These are phyloP conservation scores for Dicrurus megarhynchus DNA, from an alignment of 2,113 vertebrate species.

Conservation along the genomic window DNA sequence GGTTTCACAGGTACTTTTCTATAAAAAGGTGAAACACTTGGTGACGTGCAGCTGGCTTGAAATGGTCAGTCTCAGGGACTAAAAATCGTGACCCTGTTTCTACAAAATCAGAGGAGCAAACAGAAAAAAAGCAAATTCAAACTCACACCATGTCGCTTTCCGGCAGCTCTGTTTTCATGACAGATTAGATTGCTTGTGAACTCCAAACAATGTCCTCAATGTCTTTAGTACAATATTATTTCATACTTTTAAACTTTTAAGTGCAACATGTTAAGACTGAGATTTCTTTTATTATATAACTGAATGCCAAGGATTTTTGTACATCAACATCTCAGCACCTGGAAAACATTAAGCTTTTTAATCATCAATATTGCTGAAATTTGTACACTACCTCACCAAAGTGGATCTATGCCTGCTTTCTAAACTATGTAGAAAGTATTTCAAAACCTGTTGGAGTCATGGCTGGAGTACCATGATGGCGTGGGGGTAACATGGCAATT, in stretches of 20 bases:
- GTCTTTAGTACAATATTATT: neutral
- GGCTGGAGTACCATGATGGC: neutral
- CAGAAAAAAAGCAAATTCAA: neutral
- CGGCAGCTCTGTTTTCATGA: neutral
- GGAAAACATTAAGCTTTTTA: neutral
- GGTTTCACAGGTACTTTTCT: neutral
- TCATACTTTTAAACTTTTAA: neutral
- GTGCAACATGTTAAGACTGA: neutral
- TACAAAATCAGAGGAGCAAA: neutral
- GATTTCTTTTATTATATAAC: neutral
- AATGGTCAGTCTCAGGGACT: neutral
- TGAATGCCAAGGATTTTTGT: neutral
- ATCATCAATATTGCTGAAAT: neutral
- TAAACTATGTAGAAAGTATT: neutral
- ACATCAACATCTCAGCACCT: neutral
- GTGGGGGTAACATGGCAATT: neutral
- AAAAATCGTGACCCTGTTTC: neutral
- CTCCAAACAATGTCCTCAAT: neutral
- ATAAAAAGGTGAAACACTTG: neutral
- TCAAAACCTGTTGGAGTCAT: neutral
- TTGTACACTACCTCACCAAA: neutral
- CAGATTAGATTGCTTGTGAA: neutral
- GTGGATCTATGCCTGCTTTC: neutral
- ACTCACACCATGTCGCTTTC: neutral
- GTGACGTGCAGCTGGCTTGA: neutral